These are phyloP conservation scores for Micrasema minimum DNA, from an alignment of 1,140 invertebrate genomes.

Conservation along the genomic window DNA sequence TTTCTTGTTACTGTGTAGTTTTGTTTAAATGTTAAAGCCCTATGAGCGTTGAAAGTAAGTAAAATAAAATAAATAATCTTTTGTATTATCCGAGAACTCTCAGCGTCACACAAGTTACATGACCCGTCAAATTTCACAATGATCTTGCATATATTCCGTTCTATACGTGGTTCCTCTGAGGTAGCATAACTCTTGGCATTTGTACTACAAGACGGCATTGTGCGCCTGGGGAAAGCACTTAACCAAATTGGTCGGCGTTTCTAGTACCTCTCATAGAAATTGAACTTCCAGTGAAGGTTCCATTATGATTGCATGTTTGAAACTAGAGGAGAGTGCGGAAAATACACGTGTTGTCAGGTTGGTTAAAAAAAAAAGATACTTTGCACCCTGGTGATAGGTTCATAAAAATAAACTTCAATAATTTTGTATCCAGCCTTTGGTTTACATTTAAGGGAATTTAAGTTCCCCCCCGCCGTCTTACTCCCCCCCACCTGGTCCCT, in stretches of 20 bases:
- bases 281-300: constrained; percentile 25
- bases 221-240: constrained; percentile 13
- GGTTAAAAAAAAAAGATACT: too few relatives aligned
- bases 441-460: too few relatives aligned
- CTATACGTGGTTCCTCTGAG: not conserved
- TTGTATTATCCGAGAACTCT: not conserved
- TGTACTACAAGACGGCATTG: constrained; percentile 7
- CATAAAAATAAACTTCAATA: too few relatives aligned
- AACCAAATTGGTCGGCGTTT: constrained; percentile 25
- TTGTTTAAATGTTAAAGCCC: too few relatives aligned
- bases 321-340: constrained; percentile 5
- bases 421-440: too few relatives aligned
- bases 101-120: not conserved
- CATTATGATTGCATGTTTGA: constrained; percentile 14
- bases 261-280: constrained; percentile 31
- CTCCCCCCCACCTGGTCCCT: too few relatives aligned
- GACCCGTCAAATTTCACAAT: not conserved
- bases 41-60: too few relatives aligned
- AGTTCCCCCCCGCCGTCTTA: too few relatives aligned
- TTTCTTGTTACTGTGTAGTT: too few relatives aligned
- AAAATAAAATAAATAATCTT: too few relatives aligned
- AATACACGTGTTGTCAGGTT: too few relatives aligned
- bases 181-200: not conserved
- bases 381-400: too few relatives aligned
- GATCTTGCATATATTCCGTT: not conserved